Base-by-base conservation (phyloP, 2,888 invertebrate species). In the Thysanoteuthis rhombus region DNA sequence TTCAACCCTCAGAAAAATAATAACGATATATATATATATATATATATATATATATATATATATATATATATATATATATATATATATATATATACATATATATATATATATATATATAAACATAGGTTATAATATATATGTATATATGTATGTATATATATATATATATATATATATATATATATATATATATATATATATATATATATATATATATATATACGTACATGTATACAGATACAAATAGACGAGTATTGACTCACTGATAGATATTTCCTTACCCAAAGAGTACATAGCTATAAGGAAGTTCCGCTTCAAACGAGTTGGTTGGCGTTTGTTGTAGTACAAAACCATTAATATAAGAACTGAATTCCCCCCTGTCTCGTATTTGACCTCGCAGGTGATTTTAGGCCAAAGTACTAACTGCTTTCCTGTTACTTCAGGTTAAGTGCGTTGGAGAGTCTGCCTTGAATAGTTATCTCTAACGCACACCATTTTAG, bases 321-420 rank as follows among this genome's bases (percentile, higher is more conserved):
- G n/a, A 75, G 36, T 36, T 75, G 75, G n/a, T 75, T 75, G n/a
- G 75, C 75, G n/a, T 75, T 75, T 75, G n/a, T 36, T 75, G 75
- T 75, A 75, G 75, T 75, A 75, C 75, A 75, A 75, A 75, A 75
- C 75, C 75, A 75, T 75, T 75, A 75, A 75, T 75, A 75, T 75
- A 75, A 75, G n/a, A n/a, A 12, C 75, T 3, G n/a, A 75, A 75
- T 75, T 75, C 75, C 75, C n/a, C 19, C 16, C 75, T 75, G 75
- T 75, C 75, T 75, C 36, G n/a, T 75, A n/a, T 75, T 75, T 75
- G 75, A 75, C 75, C 75, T 75, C n/a, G n/a, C 75, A 75, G 75
- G 75, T 75, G 75, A 75, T 75, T 75, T 75, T n/a, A 75, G 75
- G 75, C n/a, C 75, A 75, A 75, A 75, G 75, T 75, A 75, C 75